Base-by-base conservation (phyloP, 2,888 invertebrate genomes). In the Petrophora chlorosata region DNA sequence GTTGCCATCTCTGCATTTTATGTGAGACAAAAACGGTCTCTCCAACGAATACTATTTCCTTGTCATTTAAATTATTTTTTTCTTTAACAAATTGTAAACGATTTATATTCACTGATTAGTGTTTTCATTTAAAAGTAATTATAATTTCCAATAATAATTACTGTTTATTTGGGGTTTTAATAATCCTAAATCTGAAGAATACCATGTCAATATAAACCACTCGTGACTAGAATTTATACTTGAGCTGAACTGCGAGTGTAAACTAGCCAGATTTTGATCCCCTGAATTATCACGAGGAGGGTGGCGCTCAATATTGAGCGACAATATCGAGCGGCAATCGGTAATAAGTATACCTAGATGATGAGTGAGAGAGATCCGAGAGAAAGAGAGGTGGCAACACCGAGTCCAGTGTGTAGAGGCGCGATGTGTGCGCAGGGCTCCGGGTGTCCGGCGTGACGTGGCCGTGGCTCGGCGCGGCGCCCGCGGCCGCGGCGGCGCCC, bases 381-480 rank as follows among this genome's bases (percentile, higher is more conserved):
- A 3, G 34, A 9, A 12, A 13, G 25, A n/a, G 46, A 41, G 49
- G 49, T 40, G 55, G 49, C 46, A 40, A 16, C 43, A 30, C 49
- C 5, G 16, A 5, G 33, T 26, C 23, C 16, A 69, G 78, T 65
- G 75, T 70, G 72, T 75, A 73, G 79, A 74, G 76, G 79, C 76
- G 81, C 78, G 75, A 70, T 82, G 80, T 85, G 82, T 85, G 82
- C 84, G 85, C 91, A 94, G 95, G 94, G 91, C 94, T 94, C 91
- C 94, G 95, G 86, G 92, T 94, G 89, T 94, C 94, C 79, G 92
- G 94, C 90, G 92, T 93, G 91, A 85, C 94, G 85, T 95, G 94
- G 95, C 94, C 94, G 85, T 94, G 94, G 93, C 92, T 94, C 86
- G 85, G 93, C 87, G 92, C 90, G 79, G 80, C 92, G 80, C 91